These are phyloP conservation scores for Helarctos malayanus DNA, from an alignment of 2,797 vertebrate species.

Conservation along the genomic window DNA sequence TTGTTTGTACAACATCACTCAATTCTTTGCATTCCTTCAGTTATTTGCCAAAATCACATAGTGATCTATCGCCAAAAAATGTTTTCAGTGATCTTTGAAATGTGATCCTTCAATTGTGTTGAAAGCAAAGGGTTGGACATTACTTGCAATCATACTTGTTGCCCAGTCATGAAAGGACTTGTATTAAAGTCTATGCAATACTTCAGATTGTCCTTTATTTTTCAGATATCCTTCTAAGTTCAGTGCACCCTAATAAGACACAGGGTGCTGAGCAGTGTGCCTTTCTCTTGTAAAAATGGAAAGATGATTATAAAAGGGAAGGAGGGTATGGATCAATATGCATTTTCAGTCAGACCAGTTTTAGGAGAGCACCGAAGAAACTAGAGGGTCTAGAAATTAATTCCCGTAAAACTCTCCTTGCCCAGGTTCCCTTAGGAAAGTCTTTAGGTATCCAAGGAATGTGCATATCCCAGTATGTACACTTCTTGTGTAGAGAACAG, in stretches of 20 bases:
- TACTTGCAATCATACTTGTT: background rate
- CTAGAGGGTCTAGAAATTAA: background rate
- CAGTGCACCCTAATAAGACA: background rate
- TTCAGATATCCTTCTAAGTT: background rate
- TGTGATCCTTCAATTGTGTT: background rate
- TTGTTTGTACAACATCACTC: background rate
- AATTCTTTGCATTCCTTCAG: constrained; percentile 22
- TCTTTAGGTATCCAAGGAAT: background rate
- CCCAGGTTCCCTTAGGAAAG: background rate
- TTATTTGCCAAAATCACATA: background rate
- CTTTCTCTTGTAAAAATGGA: background rate
- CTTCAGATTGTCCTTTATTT: background rate
- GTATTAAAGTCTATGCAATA: background rate
- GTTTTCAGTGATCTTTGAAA: background rate
- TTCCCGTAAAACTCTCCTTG: background rate
- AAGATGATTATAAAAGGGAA: background rate
- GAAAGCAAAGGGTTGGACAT: background rate
- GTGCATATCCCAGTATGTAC: background rate
- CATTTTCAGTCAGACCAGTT: background rate
- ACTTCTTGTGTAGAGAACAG: background rate
- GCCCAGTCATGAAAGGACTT: background rate
- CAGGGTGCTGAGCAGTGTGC: background rate
- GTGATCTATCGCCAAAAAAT: background rate
- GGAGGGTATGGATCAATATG: background rate
- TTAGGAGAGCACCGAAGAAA: background rate